phyloP scores from a whole-genome alignment of 2,888 invertebrate genomes.

The Andrena bicolor region DNA sequence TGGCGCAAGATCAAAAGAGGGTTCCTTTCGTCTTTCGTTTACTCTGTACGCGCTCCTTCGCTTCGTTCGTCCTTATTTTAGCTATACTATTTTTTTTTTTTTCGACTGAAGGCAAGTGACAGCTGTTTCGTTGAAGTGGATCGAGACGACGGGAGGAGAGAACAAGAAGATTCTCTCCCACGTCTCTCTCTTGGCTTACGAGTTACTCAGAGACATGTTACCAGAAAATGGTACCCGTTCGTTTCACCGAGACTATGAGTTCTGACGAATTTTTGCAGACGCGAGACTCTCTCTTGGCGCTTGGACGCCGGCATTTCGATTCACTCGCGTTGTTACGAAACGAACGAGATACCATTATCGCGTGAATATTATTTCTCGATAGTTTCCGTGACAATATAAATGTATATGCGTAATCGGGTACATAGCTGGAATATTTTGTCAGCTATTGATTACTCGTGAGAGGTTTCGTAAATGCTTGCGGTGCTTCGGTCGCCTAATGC shows the following conservation, averaged over 20 bases:
- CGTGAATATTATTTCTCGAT: constrained; percentile 35
- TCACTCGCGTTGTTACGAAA: constrained; percentile 18
- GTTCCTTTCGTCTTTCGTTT: constrained; percentile 45
- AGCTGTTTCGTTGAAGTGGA: constrained; percentile 55
- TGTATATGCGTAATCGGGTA: constrained; percentile 59
- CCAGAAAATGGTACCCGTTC: constrained; percentile 31
- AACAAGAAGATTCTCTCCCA: constrained; percentile 38
- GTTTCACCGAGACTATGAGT: constrained; percentile 28
- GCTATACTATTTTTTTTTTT: neutral
- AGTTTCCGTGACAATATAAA: constrained; percentile 47
- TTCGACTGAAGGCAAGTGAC: constrained; percentile 21
- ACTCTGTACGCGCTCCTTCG: constrained; percentile 12
- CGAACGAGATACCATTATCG: constrained; percentile 38
- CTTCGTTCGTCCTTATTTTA: constrained; percentile 24
- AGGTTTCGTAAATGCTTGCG: constrained; percentile 80
- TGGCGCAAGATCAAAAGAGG: constrained; percentile 78
- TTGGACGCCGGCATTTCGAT: neutral
- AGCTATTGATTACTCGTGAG: constrained; percentile 74
- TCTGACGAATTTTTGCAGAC: neutral
- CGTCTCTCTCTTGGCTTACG: constrained; percentile 49
- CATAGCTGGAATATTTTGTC: constrained; percentile 63
- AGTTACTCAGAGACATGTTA: constrained; percentile 40
- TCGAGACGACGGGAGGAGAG: constrained; percentile 52
- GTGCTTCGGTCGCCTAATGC: constrained; percentile 81
- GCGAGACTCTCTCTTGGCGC: no score